phyloP scores from a whole-genome alignment of 2,113 vertebrate genomes.

The Myrmecophaga tridactyla region DNA sequence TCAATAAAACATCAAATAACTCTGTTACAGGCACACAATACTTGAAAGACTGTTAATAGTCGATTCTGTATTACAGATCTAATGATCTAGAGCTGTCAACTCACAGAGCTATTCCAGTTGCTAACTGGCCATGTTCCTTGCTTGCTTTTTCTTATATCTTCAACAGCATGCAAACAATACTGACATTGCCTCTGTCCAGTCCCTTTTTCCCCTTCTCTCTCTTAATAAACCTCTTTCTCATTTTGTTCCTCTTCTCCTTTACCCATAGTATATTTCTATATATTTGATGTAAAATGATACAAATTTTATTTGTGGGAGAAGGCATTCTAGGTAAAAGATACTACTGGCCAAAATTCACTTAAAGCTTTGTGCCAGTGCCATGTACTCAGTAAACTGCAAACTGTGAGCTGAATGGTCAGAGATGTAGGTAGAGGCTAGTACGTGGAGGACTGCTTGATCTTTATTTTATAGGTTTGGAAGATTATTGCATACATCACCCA shows the following conservation, averaged over 20 bases:
- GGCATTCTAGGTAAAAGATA: conserved; percentile 5
- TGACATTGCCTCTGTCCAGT: not conserved
- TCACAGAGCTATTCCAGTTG: not conserved
- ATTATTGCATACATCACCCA: not conserved
- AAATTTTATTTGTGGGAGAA: not conserved
- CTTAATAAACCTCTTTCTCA: not conserved
- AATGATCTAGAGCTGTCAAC: not conserved
- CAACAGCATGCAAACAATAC: not conserved
- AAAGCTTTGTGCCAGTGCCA: not conserved
- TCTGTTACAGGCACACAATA: not conserved
- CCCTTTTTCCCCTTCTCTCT: not conserved
- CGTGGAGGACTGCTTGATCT: not conserved
- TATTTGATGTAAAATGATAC: not conserved
- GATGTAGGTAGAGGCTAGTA: not conserved
- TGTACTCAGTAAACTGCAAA: not conserved
- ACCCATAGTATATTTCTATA: not conserved
- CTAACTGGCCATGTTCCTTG: not conserved
- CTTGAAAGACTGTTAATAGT: not conserved
- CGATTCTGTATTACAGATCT: not conserved
- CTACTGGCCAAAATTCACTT: conserved; percentile 6
- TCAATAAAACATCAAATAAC: not conserved
- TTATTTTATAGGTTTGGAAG: not conserved
- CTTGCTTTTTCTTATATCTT: not conserved
- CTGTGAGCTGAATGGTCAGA: not conserved
- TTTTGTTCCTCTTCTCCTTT: not conserved